Evolutionary conservation across 1,140 invertebrate species (phyloP).

Genomic region (Pteromalus puparum): DNA sequence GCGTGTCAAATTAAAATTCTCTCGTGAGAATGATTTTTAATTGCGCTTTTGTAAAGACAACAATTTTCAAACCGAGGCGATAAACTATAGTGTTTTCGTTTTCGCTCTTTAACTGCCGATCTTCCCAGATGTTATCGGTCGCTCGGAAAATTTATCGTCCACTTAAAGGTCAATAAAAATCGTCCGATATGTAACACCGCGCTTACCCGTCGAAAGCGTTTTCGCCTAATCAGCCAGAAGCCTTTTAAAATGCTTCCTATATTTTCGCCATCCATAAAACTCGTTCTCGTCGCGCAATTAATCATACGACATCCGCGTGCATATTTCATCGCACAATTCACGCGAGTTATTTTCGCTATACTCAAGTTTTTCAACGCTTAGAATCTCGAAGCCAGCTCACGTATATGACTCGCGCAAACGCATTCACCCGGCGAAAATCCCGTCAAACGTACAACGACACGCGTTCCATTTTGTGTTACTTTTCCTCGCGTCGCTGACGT

Average conservation of each 20-base stretch:
- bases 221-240: background rate
- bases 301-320: no score
- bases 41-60: background rate
- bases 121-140: background rate
- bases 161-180: conserved; percentile 17
- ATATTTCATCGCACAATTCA: background rate
- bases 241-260: background rate
- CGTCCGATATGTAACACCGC: background rate
- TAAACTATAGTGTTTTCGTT: no score
- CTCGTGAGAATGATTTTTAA: background rate
- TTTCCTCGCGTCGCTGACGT: background rate
- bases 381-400: conserved; percentile 25
- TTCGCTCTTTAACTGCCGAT: background rate
- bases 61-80: no score
- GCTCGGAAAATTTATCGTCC: conserved; percentile 8
- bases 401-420: background rate
- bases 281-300: no score
- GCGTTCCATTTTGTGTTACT: conserved; percentile 26
- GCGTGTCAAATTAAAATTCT: background rate
- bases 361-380: background rate
- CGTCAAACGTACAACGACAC: conserved; percentile 35
- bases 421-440: conserved; percentile 15
- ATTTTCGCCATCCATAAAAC: background rate
- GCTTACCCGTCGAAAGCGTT: background rate
- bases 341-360: background rate